Conservation (phyloP, 2,888 invertebrate genomes). For the Mesochorus sp. region DNA sequence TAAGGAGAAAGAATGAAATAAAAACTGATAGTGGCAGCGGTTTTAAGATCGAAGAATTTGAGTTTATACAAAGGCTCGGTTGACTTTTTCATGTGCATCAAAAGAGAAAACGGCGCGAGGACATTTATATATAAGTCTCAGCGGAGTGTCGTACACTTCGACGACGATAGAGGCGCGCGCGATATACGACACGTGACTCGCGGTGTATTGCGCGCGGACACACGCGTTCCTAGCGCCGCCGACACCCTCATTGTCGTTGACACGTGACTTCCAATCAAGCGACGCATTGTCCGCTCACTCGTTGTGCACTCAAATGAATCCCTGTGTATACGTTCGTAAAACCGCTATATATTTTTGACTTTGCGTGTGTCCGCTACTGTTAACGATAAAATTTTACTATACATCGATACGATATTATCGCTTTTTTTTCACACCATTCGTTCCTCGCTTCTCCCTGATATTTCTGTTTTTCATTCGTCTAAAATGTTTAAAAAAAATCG, state of each 20-base stretch:
- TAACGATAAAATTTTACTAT: too few species aligned
- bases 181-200: constrained; percentile 45
- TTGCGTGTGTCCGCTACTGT: too few species aligned
- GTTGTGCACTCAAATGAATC: constrained; percentile 19
- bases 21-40: too few species aligned
- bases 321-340: constrained; percentile 34
- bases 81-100: constrained; percentile 25
- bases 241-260: constrained; percentile 66
- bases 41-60: constrained; percentile 7
- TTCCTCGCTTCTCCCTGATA: too few species aligned
- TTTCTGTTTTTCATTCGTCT: too few species aligned
- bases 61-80: constrained; percentile 5
- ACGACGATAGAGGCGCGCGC: constrained; percentile 27
- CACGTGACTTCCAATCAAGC: constrained; percentile 80
- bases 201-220: background rate
- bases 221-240: constrained; percentile 1
- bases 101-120: constrained; percentile 20
- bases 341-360: constrained; percentile 24
- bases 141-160: constrained; percentile 29
- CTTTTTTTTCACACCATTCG: too few species aligned
- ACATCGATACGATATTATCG: too few species aligned
- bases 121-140: constrained; percentile 52
- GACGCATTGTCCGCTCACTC: constrained; percentile 65
- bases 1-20: too few species aligned
- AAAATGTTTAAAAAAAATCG: too few species aligned